Conservation (phyloP, 2,888 invertebrate genomes). For the Drosophila kokeensis region DNA sequence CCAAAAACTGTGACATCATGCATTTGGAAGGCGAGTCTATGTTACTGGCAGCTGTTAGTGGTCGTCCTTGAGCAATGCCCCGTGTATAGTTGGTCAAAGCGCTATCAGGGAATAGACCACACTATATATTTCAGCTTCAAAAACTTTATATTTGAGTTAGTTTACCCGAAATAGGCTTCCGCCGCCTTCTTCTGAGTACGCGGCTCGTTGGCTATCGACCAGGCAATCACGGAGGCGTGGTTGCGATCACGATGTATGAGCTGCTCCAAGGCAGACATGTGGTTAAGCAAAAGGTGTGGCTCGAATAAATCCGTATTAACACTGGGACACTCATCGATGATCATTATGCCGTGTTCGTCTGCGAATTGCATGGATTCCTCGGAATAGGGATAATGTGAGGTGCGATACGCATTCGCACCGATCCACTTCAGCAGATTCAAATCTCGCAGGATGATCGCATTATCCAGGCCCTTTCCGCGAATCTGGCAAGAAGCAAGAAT, state of each 20-base stretch:
- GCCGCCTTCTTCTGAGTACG: constrained; percentile 89
- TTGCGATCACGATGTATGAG: constrained; percentile 96
- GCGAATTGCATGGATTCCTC: constrained; percentile 98
- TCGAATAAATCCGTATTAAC: constrained; percentile 93
- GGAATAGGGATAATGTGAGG: constrained; percentile 99
- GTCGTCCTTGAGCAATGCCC: constrained; percentile 86
- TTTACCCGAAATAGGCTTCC: constrained; percentile 91
- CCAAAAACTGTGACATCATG: constrained; percentile 87
- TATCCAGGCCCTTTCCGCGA: constrained; percentile 96
- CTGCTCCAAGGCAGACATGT: constrained; percentile 94
- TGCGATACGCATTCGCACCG: constrained; percentile 97
- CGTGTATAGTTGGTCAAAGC: constrained; percentile 88
- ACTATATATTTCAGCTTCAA: constrained; percentile 36
- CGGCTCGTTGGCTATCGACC: constrained; percentile 99
- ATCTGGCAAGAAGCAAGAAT: constrained; percentile 86
- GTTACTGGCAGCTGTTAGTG: constrained; percentile 93
- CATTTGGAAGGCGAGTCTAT: constrained; percentile 59
- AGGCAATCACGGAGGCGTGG: constrained; percentile 96
- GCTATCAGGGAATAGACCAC: constrained; percentile 30
- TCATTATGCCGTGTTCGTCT: constrained; percentile 96
- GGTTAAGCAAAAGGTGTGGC: constrained; percentile 89
- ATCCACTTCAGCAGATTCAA: constrained; percentile 97
- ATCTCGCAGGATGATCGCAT: constrained; percentile 94
- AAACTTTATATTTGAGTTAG: background rate
- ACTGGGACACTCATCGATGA: constrained; percentile 97